Conservation (phyloP, 1,140 invertebrate genomes). For the Drosophila kikkawai region DNA sequence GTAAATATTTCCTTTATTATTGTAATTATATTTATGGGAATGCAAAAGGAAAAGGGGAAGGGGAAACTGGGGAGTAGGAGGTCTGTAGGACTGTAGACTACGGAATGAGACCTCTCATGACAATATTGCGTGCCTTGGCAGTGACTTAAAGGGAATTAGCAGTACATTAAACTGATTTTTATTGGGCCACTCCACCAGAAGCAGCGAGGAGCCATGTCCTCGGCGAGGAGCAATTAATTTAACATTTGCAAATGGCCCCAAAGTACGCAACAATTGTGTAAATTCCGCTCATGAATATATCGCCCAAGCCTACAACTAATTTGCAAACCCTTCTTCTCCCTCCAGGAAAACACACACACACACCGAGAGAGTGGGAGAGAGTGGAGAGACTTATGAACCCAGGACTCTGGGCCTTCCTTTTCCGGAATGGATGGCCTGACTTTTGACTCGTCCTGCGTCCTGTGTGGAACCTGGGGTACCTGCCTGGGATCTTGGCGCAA, state of each 20-base stretch:
- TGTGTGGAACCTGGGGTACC: neutral
- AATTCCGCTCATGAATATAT: slow-evolving; percentile 39
- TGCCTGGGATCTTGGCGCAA: slow-evolving; percentile 26
- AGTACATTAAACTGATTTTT: slow-evolving; percentile 72
- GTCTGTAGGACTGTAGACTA: neutral
- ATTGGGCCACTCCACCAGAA: slow-evolving; percentile 31
- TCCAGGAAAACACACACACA: slow-evolving; percentile 46
- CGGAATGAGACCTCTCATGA: slow-evolving; percentile 30
- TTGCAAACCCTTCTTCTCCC: slow-evolving; percentile 7
- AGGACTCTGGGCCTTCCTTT: slow-evolving; percentile 23
- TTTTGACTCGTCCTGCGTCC: slow-evolving; percentile 10
- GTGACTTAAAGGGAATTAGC: slow-evolving; percentile 64
- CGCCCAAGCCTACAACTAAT: slow-evolving; percentile 36
- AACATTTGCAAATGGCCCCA: slow-evolving; percentile 47
- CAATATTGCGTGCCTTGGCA: slow-evolving; percentile 63
- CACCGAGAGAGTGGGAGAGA: neutral
- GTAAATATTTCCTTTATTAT: slow-evolving; percentile 83
- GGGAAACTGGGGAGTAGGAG: neutral
- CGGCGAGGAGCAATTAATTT: slow-evolving; percentile 44
- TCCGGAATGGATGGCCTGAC: slow-evolving; percentile 46
- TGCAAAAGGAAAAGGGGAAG: slow-evolving; percentile 9
- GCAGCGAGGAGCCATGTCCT: no score
- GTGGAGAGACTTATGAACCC: slow-evolving; percentile 9
- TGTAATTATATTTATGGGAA: slow-evolving; percentile 81
- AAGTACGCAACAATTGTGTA: slow-evolving; percentile 62